Conservation (phyloP, 2,113 vertebrate genomes). For the Struthio camelus region DNA sequence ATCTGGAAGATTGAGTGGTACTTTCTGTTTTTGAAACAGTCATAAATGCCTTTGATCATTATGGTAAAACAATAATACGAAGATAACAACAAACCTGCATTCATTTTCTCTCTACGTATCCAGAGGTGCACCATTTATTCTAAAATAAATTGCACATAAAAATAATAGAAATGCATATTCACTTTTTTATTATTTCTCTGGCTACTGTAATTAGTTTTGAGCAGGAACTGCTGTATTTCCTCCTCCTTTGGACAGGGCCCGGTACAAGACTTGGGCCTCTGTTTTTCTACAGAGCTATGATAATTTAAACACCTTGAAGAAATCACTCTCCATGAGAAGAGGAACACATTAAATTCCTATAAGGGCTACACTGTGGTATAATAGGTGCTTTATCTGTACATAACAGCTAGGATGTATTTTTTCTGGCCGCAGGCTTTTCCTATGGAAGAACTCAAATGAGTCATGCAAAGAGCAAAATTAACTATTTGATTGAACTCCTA, state of each 20-base stretch:
- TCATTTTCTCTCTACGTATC: neutral
- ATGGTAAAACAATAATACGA: conserved; percentile 12
- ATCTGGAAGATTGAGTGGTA: neutral
- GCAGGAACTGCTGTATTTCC: neutral
- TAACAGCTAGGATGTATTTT: neutral
- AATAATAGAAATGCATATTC: neutral
- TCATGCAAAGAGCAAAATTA: neutral
- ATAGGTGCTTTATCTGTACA: neutral
- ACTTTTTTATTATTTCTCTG: neutral
- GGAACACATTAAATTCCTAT: neutral
- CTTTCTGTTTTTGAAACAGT: conserved; percentile 50
- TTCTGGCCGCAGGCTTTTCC: neutral
- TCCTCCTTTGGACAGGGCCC: neutral
- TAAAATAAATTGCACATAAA: neutral
- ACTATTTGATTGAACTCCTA: neutral
- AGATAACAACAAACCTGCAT: neutral
- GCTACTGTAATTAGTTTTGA: neutral
- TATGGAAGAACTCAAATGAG: neutral
- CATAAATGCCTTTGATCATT: conserved; percentile 7
- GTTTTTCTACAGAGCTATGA: neutral
- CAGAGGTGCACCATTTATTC: no score
- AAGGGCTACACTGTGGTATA: neutral
- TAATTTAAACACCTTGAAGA: neutral
- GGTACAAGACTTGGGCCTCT: neutral
- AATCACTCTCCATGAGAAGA: neutral